Evolutionary conservation across 2,888 invertebrate genomes (phyloP).

Genomic region (Mythimna impura): DNA sequence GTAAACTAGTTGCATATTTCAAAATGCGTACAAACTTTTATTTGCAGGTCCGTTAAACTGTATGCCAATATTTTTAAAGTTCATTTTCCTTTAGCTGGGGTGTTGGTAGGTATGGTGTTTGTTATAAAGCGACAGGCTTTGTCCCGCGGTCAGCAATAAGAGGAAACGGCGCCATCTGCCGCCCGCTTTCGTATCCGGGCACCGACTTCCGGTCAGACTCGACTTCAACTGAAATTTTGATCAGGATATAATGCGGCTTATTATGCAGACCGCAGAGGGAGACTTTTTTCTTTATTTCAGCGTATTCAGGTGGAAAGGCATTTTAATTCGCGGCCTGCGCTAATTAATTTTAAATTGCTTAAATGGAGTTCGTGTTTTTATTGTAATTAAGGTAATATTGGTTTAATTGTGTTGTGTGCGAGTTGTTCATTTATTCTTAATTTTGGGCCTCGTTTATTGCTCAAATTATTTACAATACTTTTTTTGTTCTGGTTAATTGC

Average conservation of each 20-base stretch:
- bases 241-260: conserved; percentile 82
- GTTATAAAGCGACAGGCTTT: conserved; percentile 81
- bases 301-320: conserved; percentile 39
- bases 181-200: conserved; percentile 79
- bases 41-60: conserved; percentile 39
- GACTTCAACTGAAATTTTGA: conserved; percentile 81
- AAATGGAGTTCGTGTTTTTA: conserved; percentile 35
- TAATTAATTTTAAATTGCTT: conserved; percentile 27
- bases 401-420: conserved; percentile 27
- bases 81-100: conserved; percentile 45
- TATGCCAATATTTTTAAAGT: conserved; percentile 61
- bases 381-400: conserved; percentile 43
- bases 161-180: conserved; percentile 86
- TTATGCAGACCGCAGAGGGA: conserved; percentile 71
- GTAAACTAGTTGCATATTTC: conserved; percentile 86
- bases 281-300: conserved; percentile 56
- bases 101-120: conserved; percentile 58
- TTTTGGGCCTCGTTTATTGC: neutral
- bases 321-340: conserved; percentile 26
- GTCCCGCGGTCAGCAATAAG: conserved; percentile 87
- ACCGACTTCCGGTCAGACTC: conserved; percentile 79
- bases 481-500: conserved; percentile 9
- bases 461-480: neutral
- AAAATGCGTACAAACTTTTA: conserved; percentile 70
- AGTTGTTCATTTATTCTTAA: neutral